Evolutionary conservation across 30 jellyfish, hydroid and myxozoan species (phyloP), one percentile per base, ranked within the genome.

Genomic region (Turritopsis dohrnii): DNA sequence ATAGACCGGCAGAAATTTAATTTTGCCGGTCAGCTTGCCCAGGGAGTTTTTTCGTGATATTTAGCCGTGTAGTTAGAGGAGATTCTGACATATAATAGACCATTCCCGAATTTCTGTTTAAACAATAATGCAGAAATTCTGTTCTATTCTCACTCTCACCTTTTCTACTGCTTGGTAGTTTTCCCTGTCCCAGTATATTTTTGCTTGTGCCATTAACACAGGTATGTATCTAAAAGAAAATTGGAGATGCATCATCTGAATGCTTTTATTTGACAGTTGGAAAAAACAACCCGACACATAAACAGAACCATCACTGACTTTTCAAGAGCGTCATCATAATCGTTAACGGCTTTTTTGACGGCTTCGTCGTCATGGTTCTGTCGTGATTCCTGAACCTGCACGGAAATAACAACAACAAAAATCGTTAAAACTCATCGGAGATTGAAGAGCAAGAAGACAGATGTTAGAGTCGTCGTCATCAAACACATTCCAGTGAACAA

Each of bases 151-250:
- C 16, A 22, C 22, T n/a, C 1, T 18, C 26, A 92, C 97, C 97
- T 92, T 92, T 53, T 92, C 97, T 72, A 92, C 97, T 5, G 97
- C 96, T 3, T 90, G 83, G 73, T 92, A 92, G 71, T 92, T 92
- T 18, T 92, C 97, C 1, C 97, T 86, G 65, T 92, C 97, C 97
- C 97, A 92, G 28, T 92, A 92, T 18, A 92, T 92, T 74, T 87
- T 92, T 52, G 97, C 97, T 80, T 92, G 97, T 24, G 97, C 96
- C 97, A 92, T 92, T 60, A 92, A 65, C 52, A 92, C 97, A 1
- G 97, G 96, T 54, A 92, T 92, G 71, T 92, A 92, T 77, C 97
- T 92, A 73, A 25, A 85, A 17, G 60, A 89, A 71, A 22, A 27
- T 20, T 18, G 18, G 13, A 41, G 13, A 13, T 3, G 60, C 13